Evolutionary conservation across 2,797 vertebrate genomes (phyloP).

Genomic region (Gobio occitaniae): DNA sequence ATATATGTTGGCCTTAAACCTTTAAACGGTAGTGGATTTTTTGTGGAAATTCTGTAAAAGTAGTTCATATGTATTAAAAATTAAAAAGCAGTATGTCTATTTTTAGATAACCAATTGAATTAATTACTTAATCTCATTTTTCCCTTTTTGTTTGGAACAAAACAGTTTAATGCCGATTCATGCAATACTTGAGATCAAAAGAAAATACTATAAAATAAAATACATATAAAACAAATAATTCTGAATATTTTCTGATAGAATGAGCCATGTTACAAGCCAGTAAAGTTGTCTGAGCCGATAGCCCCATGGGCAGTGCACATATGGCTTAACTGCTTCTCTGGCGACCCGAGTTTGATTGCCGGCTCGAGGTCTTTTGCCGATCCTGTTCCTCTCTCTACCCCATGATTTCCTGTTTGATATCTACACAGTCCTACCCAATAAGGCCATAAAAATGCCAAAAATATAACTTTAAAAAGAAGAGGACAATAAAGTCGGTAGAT

Average conservation of each 20-base stretch:
- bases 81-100: neutral
- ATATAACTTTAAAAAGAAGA: neutral
- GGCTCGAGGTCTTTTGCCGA: neutral
- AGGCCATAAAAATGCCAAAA: neutral
- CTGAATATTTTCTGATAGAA: neutral
- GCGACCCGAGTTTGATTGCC: neutral
- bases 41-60: neutral
- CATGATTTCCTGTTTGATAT: neutral
- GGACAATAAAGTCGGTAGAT: neutral
- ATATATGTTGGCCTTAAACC: no score
- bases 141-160: neutral
- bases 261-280: neutral
- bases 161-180: neutral
- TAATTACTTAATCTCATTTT: neutral
- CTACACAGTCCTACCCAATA: neutral
- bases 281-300: neutral
- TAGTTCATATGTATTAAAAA: neutral
- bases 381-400: neutral
- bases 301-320: neutral
- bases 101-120: neutral
- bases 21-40: neutral
- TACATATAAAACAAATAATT: neutral
- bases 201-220: neutral
- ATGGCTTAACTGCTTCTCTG: neutral
- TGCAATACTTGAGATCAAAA: neutral